Base-by-base conservation (phyloP, 2,797 vertebrate species). In the Darevskia mixta region DNA sequence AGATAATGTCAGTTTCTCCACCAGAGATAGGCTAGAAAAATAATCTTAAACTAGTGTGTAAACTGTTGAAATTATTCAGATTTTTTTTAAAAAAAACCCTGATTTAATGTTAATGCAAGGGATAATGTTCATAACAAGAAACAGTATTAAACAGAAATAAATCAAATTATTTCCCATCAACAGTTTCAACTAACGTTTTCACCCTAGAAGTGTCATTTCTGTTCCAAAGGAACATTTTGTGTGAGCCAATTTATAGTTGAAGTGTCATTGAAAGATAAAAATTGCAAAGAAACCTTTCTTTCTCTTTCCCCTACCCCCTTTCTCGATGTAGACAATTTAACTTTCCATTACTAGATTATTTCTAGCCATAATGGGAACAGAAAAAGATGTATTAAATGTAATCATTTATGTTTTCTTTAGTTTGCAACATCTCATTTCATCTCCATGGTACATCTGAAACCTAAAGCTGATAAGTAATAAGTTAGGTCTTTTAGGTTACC, bases 161-260 rank as follows among this genome's bases (percentile, higher is more conserved):
- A 49, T 72, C 15, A 23, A 0, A 27, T n/a, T 9, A 25, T 61
- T 49, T 72, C 2, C 1, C 73, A 27, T 76, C 55, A 66, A 67
- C 0, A 92, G 81, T 11, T 86, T 76, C 6, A 83, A 3, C 0
- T 55, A 64, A 32, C 29, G 89, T 72, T 3, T 77, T 73, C 27
- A 45, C n/a, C 67, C 0, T 15, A 29, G 9, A 27, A 23, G 23
- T 87, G 25, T 73, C 90, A 8, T 79, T 17, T 85, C 32, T 76
- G 87, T 87, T 43, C 75, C 85, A 86, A 89, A 85, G 38, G 15
- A n/a, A 84, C 81, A 86, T 27, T 82, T 15, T 73, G 8, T 92
- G n/a, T 35, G 6, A 69, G 23, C 29, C n/a, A 83, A 4, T 69
- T 69, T 76, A 77, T 78, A 78, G n/a, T 41, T 61, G 41, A 69